These are phyloP conservation scores for Camponotus fellah DNA, from an alignment of 2,888 invertebrate genomes.

Conservation along the genomic window DNA sequence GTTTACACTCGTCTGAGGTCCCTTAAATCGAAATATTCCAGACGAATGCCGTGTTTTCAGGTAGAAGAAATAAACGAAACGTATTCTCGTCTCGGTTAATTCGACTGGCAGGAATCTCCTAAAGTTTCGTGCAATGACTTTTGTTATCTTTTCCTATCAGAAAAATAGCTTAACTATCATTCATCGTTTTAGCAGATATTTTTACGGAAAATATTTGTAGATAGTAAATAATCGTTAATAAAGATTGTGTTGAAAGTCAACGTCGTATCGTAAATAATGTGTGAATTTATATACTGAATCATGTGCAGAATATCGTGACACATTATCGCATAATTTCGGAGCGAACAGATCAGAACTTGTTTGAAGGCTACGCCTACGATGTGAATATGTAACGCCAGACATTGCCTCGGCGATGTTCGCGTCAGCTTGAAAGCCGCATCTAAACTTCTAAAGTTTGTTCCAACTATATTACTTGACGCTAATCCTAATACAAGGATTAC, in stretches of 20 bases:
- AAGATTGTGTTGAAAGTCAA: not conserved
- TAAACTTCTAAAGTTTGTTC: conserved; percentile 36
- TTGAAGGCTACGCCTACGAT: conserved; percentile 20
- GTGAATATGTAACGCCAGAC: conserved; percentile 42
- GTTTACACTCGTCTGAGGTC: conserved; percentile 68
- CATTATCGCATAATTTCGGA: conserved; percentile 25
- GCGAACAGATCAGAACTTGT: conserved; percentile 40
- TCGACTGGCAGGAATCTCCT: conserved; percentile 66
- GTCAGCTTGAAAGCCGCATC: conserved; percentile 27
- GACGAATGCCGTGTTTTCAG: conserved; percentile 58
- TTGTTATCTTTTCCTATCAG: conserved; percentile 24
- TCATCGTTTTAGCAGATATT: not conserved
- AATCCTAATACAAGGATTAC: not conserved
- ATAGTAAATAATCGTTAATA: not conserved
- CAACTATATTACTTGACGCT: conserved; percentile 29
- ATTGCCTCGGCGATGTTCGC: not conserved
- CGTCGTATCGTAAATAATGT: not conserved
- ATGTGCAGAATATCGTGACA: conserved; percentile 7
- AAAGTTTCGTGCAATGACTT: conserved; percentile 34
- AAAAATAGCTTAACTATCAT: conserved; percentile 44
- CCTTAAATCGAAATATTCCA: conserved; percentile 70
- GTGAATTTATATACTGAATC: not conserved
- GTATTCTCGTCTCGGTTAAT: conserved; percentile 70
- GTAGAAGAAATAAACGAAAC: conserved; percentile 64
- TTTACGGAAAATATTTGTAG: not conserved